Evolutionary conservation across 30 jellyfish, hydroid and myxozoan genomes (phyloP).

Genomic region (Turritopsis rubra): DNA sequence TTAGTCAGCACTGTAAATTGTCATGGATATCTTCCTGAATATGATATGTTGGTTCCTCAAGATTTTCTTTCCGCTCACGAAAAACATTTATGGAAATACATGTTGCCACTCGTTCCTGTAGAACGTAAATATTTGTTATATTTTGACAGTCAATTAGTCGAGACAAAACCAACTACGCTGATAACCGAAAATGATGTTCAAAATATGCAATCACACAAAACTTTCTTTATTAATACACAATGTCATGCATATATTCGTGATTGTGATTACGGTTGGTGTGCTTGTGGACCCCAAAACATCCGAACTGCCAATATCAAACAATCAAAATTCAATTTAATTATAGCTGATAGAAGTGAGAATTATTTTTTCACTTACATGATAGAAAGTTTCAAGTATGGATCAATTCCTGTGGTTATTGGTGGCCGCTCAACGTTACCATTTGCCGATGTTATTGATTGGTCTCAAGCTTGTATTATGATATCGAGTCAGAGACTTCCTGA

Average conservation of each 20-base stretch:
- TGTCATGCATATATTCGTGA: neutral
- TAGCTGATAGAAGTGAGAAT: neutral
- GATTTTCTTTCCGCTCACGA: neutral
- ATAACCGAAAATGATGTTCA: constrained; percentile 23
- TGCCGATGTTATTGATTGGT: constrained; percentile 40
- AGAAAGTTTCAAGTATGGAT: constrained; percentile 31
- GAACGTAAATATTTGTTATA: constrained; percentile 40
- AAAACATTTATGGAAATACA: constrained; percentile 2
- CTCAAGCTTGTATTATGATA: constrained; percentile 13
- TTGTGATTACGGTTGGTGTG: constrained; percentile 16
- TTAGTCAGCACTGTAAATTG: constrained; percentile 34
- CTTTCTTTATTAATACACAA: constrained; percentile 29
- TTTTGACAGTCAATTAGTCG: constrained; percentile 8
- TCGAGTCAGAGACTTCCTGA: constrained; percentile 61
- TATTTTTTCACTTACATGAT: constrained; percentile 30
- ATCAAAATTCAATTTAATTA: constrained; percentile 39
- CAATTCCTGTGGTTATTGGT: constrained; percentile 61
- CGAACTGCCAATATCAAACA: constrained; percentile 8
- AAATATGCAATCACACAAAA: constrained; percentile 28
- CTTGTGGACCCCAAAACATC: neutral
- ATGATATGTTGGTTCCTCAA: constrained; percentile 46
- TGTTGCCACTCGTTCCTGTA: constrained; percentile 48
- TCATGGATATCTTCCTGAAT: constrained; percentile 21
- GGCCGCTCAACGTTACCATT: constrained; percentile 31
- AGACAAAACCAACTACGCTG: neutral